Percentiles rank a stretch among this genome's conserved stretches.
phyloP scores from a whole-genome alignment of 2,888 invertebrate genomes.

The Lobophora halterata region DNA sequence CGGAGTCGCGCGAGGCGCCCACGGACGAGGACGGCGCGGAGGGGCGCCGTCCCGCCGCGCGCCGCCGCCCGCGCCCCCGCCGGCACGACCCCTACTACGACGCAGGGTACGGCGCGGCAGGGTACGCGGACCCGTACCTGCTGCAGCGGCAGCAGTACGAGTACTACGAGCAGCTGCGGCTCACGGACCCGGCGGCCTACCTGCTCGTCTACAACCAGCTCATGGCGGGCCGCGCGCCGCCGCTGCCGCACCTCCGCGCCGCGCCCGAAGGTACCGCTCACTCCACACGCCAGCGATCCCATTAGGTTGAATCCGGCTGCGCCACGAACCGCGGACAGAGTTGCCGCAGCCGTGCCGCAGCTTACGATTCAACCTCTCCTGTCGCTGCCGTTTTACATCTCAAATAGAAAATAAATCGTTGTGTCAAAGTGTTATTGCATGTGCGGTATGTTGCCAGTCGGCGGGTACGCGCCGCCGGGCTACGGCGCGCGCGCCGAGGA shows the following conservation, averaged over 20 bases:
- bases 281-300: too few relatives aligned
- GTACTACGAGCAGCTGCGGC: conserved; percentile 89
- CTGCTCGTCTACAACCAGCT: conserved; percentile 89
- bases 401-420: too few relatives aligned
- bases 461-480: conserved; percentile 48
- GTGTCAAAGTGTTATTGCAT: neutral
- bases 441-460: conserved; percentile 17
- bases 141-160: conserved; percentile 67
- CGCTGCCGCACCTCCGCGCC: conserved; percentile 17
- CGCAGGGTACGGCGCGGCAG: conserved; percentile 39
- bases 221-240: conserved; percentile 50
- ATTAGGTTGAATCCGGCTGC: too few relatives aligned
- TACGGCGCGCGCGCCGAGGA: conserved; percentile 77
- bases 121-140: conserved; percentile 76
- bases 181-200: conserved; percentile 89
- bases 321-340: too few relatives aligned
- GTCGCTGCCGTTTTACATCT: too few relatives aligned
- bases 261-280: conserved; percentile 42
- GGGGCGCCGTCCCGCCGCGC: conserved; percentile 37
- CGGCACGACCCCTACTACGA: conserved; percentile 54
- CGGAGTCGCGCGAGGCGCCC: conserved; percentile 61
- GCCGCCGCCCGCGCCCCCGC: conserved; percentile 40
- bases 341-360: too few relatives aligned
- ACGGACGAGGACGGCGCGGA: conserved; percentile 57
- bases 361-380: too few relatives aligned